Conservation (phyloP, 2,113 vertebrate genomes). For the Ictalurus punctatus region DNA sequence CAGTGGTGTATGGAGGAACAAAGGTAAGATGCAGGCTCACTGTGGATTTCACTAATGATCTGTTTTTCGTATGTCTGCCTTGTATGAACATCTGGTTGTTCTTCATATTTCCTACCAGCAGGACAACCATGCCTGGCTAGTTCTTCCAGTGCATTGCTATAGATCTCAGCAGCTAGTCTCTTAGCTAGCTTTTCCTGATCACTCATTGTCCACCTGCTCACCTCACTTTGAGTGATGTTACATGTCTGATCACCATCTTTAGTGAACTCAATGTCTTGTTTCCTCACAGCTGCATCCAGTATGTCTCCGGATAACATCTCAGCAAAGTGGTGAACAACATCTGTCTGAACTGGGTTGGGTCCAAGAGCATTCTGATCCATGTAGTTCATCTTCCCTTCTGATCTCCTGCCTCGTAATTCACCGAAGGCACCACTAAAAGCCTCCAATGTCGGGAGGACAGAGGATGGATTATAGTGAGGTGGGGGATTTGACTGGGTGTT, state of each 20-base stretch:
- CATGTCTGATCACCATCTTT: neutral
- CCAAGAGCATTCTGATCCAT: conserved; percentile 29
- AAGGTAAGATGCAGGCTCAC: neutral
- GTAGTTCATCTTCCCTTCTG: neutral
- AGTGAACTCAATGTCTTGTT: neutral
- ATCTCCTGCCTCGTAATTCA: conserved; percentile 4
- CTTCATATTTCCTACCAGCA: neutral
- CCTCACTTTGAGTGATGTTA: conserved; percentile 34
- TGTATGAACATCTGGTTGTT: neutral
- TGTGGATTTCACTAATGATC: neutral
- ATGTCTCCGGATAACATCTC: conserved; percentile 61
- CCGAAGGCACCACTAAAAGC: conserved; percentile 45
- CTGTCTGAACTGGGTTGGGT: conserved; percentile 4
- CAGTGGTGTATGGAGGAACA: conserved; percentile 3
- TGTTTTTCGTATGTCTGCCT: conserved; percentile 3
- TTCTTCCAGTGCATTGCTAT: conserved; percentile 60
- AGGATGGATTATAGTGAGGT: conserved; percentile 42
- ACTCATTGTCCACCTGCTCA: conserved; percentile 15
- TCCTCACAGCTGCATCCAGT: conserved; percentile 48
- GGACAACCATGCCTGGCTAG: neutral
- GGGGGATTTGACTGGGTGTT: conserved; percentile 39
- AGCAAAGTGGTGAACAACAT: conserved; percentile 61
- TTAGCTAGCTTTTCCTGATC: conserved; percentile 55
- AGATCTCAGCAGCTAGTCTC: conserved; percentile 49
- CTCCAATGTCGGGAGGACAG: conserved; percentile 48